Conservation (phyloP, 2,113 vertebrate species). For the Axis porcinus region DNA sequence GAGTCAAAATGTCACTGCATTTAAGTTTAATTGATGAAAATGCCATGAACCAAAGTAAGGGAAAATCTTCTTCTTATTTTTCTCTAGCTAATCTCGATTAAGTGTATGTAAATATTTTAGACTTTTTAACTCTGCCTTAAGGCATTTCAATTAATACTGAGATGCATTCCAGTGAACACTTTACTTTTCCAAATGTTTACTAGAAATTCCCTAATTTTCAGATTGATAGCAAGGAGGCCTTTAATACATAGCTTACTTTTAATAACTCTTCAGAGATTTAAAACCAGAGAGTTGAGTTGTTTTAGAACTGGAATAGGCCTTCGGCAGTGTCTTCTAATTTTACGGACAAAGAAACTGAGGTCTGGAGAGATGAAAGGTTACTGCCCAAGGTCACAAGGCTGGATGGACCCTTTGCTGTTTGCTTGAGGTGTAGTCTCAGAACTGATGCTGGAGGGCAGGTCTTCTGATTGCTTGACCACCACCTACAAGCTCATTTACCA, state of each 20-base stretch:
- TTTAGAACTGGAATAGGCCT: not conserved
- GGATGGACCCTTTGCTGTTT: not conserved
- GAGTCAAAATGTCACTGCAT: conserved; percentile 46
- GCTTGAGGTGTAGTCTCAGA: not conserved
- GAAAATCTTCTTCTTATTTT: not conserved
- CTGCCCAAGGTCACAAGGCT: not conserved
- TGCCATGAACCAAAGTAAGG: conserved; percentile 40
- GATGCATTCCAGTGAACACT: conserved; percentile 60
- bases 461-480: not conserved
- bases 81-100: conserved; percentile 62
- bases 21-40: conserved; percentile 69
- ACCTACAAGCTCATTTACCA: not conserved
- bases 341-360: not conserved
- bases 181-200: conserved; percentile 72
- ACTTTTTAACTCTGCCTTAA: conserved; percentile 72
- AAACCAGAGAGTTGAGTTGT: not conserved
- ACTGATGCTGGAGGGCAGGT: not conserved
- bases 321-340: not conserved
- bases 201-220: conserved; percentile 65
- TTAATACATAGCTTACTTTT: not conserved
- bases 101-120: conserved; percentile 77
- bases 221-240: conserved; percentile 39
- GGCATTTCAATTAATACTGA: conserved; percentile 76
- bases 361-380: not conserved
- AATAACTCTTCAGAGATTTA: not conserved